phyloP scores from a whole-genome alignment of 2,797 vertebrate species.

The Aviceda leuphotes region DNA sequence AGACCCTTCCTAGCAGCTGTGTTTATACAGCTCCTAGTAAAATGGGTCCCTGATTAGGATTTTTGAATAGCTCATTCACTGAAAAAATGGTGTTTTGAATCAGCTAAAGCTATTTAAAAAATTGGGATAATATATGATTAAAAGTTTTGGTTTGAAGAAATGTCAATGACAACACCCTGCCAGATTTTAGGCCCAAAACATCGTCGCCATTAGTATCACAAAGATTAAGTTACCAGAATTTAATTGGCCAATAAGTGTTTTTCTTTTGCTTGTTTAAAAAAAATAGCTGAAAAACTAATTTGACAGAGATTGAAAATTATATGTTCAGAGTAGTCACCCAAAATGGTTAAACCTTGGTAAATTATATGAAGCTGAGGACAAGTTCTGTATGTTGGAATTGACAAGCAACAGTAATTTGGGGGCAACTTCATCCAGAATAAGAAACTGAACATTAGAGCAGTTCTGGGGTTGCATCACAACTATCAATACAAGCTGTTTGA shows the following conservation, averaged over 20 bases:
- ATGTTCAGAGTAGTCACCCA: background rate
- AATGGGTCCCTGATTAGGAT: constrained; percentile 50
- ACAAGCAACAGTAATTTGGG: background rate
- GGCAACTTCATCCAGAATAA: background rate
- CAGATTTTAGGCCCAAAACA: constrained; percentile 20
- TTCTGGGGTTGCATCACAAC: background rate
- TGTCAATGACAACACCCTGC: constrained; percentile 15
- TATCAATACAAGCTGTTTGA: background rate
- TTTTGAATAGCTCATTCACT: constrained; percentile 44
- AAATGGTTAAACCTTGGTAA: background rate
- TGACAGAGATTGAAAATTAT: background rate
- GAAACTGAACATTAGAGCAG: background rate
- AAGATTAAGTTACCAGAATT: background rate
- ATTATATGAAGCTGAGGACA: background rate
- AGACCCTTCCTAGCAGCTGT: constrained; percentile 55
- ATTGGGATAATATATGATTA: constrained; percentile 40
- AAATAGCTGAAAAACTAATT: background rate
- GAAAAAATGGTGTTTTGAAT: constrained; percentile 50
- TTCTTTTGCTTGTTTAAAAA: background rate
- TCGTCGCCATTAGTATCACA: background rate
- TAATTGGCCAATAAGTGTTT: background rate
- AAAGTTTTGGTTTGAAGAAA: constrained; percentile 36
- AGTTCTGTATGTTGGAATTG: background rate
- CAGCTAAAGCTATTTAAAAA: constrained; percentile 44
- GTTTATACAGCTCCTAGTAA: constrained; percentile 47